Evolutionary conservation across 1,140 invertebrate species (phyloP).

Genomic region (Tyrophagus putrescentiae): DNA sequence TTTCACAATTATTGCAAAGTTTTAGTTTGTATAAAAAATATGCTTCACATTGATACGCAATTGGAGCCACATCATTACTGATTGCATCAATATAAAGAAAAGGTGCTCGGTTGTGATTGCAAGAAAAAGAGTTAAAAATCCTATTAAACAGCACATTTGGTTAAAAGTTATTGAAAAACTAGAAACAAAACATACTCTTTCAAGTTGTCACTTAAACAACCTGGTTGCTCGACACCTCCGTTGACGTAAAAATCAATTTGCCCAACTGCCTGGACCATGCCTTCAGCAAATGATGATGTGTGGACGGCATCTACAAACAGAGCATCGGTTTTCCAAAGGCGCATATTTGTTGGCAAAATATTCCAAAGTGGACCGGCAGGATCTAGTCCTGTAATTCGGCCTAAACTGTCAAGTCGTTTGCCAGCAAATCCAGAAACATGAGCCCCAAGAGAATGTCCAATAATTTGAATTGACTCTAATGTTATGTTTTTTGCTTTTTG

Average conservation of each 20-base stretch:
- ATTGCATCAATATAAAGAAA: constrained; percentile 66
- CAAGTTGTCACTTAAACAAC: constrained; percentile 39
- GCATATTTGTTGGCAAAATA: constrained; percentile 53
- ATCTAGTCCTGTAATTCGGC: constrained; percentile 21
- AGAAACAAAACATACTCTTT: background rate
- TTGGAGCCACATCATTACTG: constrained; percentile 33
- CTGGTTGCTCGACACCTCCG: constrained; percentile 52
- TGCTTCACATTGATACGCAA: constrained; percentile 52
- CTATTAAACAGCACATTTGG: background rate
- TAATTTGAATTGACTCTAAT: constrained; percentile 44
- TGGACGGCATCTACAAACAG: constrained; percentile 88
- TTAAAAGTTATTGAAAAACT: background rate
- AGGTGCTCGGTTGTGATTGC: constrained; percentile 68
- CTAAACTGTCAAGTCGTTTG: constrained; percentile 25
- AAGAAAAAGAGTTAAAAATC: constrained; percentile 30
- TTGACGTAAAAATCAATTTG: constrained; percentile 59
- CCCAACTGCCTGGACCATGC: constrained; percentile 29
- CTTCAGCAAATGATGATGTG: constrained; percentile 30
- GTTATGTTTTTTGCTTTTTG: background rate
- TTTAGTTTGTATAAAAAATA: constrained; percentile 46
- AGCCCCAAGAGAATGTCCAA: constrained; percentile 38
- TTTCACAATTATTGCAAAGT: constrained; percentile 60
- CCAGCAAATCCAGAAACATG: constrained; percentile 25
- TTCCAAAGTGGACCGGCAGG: constrained; percentile 26
- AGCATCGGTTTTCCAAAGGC: constrained; percentile 67